Base-by-base conservation (phyloP, 2,888 invertebrate genomes). In the Holacanthella duospinosa region DNA sequence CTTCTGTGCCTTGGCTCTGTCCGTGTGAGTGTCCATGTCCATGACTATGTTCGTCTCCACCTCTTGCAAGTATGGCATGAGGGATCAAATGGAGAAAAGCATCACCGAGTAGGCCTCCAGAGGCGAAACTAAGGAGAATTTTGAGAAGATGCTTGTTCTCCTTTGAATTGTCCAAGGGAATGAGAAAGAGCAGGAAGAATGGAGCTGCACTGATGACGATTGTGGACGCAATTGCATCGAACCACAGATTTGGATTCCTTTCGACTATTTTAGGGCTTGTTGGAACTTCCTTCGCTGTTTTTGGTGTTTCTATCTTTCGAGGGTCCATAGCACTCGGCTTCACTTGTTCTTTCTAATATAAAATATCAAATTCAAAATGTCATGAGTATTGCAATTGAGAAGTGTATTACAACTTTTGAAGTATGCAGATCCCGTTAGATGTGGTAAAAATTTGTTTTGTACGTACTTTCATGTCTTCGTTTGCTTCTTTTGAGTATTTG, bases 11-110 rank as follows among this genome's bases (percentile, higher is more conserved):
- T 72, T 85, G 83, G 0, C 79, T 76, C 74, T 88, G 84, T 26
- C 55, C 55, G 66, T 78, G 77, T 26, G 73, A 77, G 70, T 83
- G 83, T 26, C 78, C 78, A 65, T 74, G 75, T 81, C 80, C 16
- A 63, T 59, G 61, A 16, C 25, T 65, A 29, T 29, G 63, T 3
- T 6, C 6, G 62, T 62, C n/a, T 4, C 68, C 71, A 6, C 66
- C 70, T 60, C 72, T 68, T 0, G 85, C 83, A 70, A 81, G 81
- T 29, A 87, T 83, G 56, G 99, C 95, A 78, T 99, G 99, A 1
- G 99, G 99, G 75, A 99, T 99, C 68, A 99, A 81, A 80, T 99
- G 99, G 4, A 99, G 82, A 78, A 99, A 99, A 0, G 99, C 97
- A 81, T 99, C 99, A 6, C 99, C 99, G 0, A 99, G 82, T 19